Evolutionary conservation across 2,888 invertebrate genomes (phyloP), one percentile per base, ranked within the genome.

Genomic region (Fragum sueziense): DNA sequence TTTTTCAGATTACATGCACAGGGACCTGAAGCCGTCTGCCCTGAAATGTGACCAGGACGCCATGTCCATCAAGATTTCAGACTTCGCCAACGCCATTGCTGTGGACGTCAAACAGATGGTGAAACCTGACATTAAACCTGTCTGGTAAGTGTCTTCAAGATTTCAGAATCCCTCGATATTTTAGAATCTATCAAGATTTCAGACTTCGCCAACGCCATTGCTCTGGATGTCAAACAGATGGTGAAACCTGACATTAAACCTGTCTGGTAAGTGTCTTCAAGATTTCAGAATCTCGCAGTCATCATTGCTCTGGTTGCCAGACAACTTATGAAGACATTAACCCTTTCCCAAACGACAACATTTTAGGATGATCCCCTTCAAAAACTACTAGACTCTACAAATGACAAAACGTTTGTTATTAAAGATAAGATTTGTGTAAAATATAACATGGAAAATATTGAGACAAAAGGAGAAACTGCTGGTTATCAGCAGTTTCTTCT

Each of bases 151-250:
- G 20, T 14, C 37, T 37, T 9, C 14, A 37, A 37, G 37, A 6
- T 37, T 14, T 37, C n/a, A n/a, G n/a, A n/a, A n/a, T n/a, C n/a
- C n/a, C n/a, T n/a, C n/a, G n/a, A n/a, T n/a, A n/a, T n/a, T n/a
- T n/a, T n/a, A n/a, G n/a, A n/a, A n/a, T n/a, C n/a, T n/a, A 70
- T 82, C 22, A 82, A 82, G 61, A 75, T 82, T 41, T 72, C 78
- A 9, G 82, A 82, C 59, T 82, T 82, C 34, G 69, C 78, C 2
- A 59, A 74, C 68, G 77, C 80, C 9, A 11, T 65, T 7, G 33
- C 65, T 27, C 34, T 65, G 25, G 65, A 65, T 25, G 33, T 34
- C 22, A 65, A 65, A 65, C 65, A 65, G 27, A 65, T 65, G 65
- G 33, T 41, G 25, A 65, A 65, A 37, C 25, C 34, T 37, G 41